These are phyloP conservation scores for Brachypteracias leptosomus DNA, from an alignment of 2,113 vertebrate species.

Conservation along the genomic window DNA sequence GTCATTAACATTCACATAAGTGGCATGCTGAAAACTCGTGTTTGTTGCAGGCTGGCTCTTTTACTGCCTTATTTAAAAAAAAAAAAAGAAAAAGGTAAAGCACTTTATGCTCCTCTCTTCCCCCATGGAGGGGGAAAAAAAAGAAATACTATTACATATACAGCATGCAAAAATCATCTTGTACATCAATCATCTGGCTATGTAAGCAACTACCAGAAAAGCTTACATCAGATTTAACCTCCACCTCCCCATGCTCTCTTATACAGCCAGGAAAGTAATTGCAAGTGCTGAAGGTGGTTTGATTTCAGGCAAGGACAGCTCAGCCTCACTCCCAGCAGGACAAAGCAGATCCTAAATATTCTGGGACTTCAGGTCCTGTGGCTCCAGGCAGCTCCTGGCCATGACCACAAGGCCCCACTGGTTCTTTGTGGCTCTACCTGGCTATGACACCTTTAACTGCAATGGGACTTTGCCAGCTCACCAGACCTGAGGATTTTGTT, in stretches of 20 bases:
- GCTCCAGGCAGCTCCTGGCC: background rate
- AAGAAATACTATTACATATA: background rate
- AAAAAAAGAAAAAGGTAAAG: too few species aligned
- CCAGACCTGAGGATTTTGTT: background rate
- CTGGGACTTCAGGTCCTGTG: background rate
- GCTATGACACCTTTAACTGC: background rate
- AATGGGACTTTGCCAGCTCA: background rate
- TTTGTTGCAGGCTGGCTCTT: background rate
- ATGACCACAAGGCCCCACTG: background rate
- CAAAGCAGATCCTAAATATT: background rate
- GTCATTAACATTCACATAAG: background rate
- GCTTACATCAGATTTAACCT: background rate
- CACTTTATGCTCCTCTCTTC: background rate
- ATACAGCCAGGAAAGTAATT: background rate
- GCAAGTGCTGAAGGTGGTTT: background rate
- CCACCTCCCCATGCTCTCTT: background rate
- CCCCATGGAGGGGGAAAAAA: background rate
- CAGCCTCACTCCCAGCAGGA: background rate
- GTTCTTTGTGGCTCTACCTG: accelerated
- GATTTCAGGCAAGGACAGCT: background rate
- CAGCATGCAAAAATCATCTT: background rate
- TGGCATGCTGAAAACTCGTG: background rate
- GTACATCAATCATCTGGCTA: background rate
- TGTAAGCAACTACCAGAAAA: background rate
- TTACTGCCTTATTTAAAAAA: background rate